Evolutionary conservation across 2,797 vertebrate genomes (phyloP), one percentile per base, ranked within the genome.

Genomic region (Crenuchus spilurus): DNA sequence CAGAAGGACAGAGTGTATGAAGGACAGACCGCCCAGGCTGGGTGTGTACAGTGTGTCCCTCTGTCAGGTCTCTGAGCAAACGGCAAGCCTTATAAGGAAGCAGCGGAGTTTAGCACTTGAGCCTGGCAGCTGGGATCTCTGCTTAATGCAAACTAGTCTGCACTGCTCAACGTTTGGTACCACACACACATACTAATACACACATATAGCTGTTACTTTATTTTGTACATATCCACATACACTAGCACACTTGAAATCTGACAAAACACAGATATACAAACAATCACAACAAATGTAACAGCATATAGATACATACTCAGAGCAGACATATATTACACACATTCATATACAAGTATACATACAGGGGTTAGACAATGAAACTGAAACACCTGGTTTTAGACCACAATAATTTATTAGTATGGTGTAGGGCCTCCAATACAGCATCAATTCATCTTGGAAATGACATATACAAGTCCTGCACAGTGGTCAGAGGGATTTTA

Each of bases 41-140:
- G 77, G 77, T 79, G 77, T 79, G 77, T 57, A 67, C 48, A 75
- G 80, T 74, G 76, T 72, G 74, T 69, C 79, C 75, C 78, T 79
- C 78, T 83, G 75, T 87, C 87, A 84, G 30, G 74, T 77, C 76
- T 81, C 79, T 65, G 74, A 77, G 71, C 82, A 75, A 63, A 65
- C 60, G 67, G 30, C 76, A 80, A 81, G 84, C 90, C 89, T 90
- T 92, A 91, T 91, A 92, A 87, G 90, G 90, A 85, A 88, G 81
- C 64, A 31, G 55, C 51, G 70, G 83, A 84, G 78, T 80, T 84
- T 75, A 78, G 72, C 75, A 84, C 76, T 87, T 72, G 70, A 72
- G 75, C 69, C 72, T 60, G 46, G 80, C 74, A 83, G 82, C 77
- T 72, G 51, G 58, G 76, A 62, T 73, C 75, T 82, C 78, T 81